These are phyloP conservation scores for Ennomos erosarius DNA, from an alignment of 2,888 invertebrate species.

Conservation along the genomic window DNA sequence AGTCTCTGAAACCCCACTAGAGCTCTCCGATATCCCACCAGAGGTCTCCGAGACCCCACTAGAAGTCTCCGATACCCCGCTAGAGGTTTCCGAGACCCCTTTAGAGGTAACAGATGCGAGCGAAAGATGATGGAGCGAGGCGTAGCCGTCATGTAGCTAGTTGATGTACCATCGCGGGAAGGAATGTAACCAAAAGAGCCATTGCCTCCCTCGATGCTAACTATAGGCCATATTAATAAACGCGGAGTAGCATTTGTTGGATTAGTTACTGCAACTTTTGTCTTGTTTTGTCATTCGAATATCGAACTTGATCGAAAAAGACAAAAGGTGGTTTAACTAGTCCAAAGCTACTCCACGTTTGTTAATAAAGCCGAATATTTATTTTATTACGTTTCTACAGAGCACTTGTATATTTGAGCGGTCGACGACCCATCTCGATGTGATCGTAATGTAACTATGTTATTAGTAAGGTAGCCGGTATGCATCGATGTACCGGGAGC, in stretches of 20 bases:
- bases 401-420: constrained; percentile 11
- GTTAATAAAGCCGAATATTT: too few species aligned
- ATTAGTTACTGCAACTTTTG: too few species aligned
- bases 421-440: constrained; percentile 12
- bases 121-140: constrained; percentile 37
- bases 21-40: constrained; percentile 6
- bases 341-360: too few species aligned
- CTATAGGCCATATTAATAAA: too few species aligned
- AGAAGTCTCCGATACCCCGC: constrained; percentile 5
- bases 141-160: constrained; percentile 20
- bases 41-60: constrained; percentile 5
- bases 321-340: too few species aligned
- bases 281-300: too few species aligned
- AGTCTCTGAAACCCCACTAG: background rate
- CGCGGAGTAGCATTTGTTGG: too few species aligned
- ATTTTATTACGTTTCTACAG: constrained; percentile 20
- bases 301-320: too few species aligned
- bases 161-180: constrained; percentile 8
- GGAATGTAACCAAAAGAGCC: background rate
- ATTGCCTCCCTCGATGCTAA: constrained; percentile 3
- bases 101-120: constrained; percentile 12
- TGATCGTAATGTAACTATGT: constrained; percentile 20
- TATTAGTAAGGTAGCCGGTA: constrained; percentile 16
- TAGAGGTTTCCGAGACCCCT: constrained; percentile 8
- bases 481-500: background rate